Evolutionary conservation across 2,797 vertebrate genomes (phyloP), one percentile per base, ranked within the genome.

Genomic region (Lemur catta): DNA sequence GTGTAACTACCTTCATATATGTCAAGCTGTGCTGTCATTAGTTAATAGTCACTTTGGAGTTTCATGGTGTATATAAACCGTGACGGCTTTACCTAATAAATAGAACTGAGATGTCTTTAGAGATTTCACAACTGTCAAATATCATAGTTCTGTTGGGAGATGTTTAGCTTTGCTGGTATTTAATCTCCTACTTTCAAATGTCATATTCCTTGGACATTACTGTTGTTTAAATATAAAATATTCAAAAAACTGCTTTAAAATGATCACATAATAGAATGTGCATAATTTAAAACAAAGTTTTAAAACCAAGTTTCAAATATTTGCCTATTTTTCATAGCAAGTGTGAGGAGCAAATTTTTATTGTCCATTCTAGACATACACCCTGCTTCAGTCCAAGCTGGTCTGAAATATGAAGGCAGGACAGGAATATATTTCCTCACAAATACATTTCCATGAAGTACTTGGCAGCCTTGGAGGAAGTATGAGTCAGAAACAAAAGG

Each of bases 51-150:
- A 71, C 88, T 91, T 57, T 91, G 87, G 84, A 89, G 35, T 55
- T 95, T 89, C n/a, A 43, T 76, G 79, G 61, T 85, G 91, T 95
- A 33, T 85, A 63, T 84, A 88, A 88, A 71, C 20, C 69, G 38
- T 87, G 86, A 76, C 12, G 8, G 59, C 11, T 93, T 93, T 93
- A 69, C 35, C 84, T 80, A 93, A 92, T 84, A 93, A 89, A 96
- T 57, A 93, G 74, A 82, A 74, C 30, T 28, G 33, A 89, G 84
- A 93, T 76, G 35, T 84, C 93, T 95, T 95, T 33, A 88, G 84
- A 91, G 93, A 84, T 81, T 93, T 97, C 93, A 93, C 59, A 93
- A 72, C 79, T 91, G 79, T 96, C 93, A 96, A 89, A 89, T 57
- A 76, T 30, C 35, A 18, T 35, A 55, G 38, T 50, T 89, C 38